Conservation (phyloP, 1,140 invertebrate genomes). For the Drosophila leontia region DNA sequence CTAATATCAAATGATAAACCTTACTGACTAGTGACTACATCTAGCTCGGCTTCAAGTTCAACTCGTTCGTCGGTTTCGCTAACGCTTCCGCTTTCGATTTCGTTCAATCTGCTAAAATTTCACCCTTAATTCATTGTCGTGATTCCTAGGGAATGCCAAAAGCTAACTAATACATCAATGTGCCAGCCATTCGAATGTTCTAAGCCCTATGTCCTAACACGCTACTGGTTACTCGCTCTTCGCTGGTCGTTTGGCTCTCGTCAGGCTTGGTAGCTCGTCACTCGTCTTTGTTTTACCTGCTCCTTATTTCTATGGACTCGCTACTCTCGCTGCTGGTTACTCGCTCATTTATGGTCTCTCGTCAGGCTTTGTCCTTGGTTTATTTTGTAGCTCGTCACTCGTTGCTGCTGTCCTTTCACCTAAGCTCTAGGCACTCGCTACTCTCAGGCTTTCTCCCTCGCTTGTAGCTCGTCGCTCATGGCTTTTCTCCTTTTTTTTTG, state of each 20-base stretch:
- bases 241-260: neutral
- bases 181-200: constrained; percentile 37
- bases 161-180: constrained; percentile 32
- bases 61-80: constrained; percentile 6
- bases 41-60: constrained; percentile 6
- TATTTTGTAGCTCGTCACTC: neutral
- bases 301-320: too few relatives aligned
- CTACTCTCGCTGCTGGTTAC: neutral
- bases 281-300: too few relatives aligned
- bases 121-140: constrained; percentile 44
- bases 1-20: constrained; percentile 45
- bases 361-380: too few relatives aligned
- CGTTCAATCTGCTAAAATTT: constrained; percentile 33
- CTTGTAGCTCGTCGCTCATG: neutral
- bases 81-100: neutral
- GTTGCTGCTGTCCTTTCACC: neutral
- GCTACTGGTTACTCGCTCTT: neutral
- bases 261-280: neutral
- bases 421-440: too few relatives aligned
- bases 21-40: constrained; percentile 5
- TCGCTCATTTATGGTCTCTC: neutral
- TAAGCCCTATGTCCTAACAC: constrained; percentile 1
- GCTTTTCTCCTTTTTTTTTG: neutral
- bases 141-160: constrained; percentile 41
- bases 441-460: too few relatives aligned